Conservation (phyloP, 2,888 invertebrate genomes). For the Chymomyza fuscimana region DNA sequence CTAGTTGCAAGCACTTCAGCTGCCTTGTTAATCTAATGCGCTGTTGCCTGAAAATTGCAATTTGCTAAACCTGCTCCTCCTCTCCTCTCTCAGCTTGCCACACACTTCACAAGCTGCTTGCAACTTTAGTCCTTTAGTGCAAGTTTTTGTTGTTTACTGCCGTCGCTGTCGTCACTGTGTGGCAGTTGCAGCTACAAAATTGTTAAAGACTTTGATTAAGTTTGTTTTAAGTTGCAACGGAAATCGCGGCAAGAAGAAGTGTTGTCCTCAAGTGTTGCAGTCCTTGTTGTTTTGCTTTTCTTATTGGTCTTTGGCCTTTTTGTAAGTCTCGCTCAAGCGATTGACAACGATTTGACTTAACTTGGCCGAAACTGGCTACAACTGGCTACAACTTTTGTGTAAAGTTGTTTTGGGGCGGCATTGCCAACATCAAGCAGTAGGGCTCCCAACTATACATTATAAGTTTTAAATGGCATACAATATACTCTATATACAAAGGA, state of each 20-base stretch:
- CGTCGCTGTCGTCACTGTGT: not conserved
- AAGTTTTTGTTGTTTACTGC: constrained; percentile 2
- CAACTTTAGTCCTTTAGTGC: not conserved
- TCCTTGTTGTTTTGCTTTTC: not conserved
- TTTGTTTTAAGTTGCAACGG: constrained; percentile 1
- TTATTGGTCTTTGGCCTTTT: not conserved
- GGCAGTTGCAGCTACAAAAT: not conserved
- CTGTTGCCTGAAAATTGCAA: not conserved
- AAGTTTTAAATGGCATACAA: not conserved
- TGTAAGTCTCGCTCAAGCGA: not conserved
- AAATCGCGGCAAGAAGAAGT: not conserved
- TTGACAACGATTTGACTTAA: not conserved
- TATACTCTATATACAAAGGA: not conserved
- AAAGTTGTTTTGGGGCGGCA: not conserved
- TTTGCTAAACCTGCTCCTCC: not conserved
- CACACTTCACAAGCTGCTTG: not conserved
- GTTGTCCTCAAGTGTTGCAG: not conserved
- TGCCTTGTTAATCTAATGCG: not conserved
- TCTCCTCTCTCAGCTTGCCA: not conserved
- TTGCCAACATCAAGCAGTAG: not conserved
- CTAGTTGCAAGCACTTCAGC: not conserved
- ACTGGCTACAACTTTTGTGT: not conserved
- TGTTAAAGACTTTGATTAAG: constrained; percentile 7
- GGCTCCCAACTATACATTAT: no score
- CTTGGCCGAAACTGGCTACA: not conserved